phyloP scores from a whole-genome alignment of 2,113 vertebrate species.

The Clarias batrachus region DNA sequence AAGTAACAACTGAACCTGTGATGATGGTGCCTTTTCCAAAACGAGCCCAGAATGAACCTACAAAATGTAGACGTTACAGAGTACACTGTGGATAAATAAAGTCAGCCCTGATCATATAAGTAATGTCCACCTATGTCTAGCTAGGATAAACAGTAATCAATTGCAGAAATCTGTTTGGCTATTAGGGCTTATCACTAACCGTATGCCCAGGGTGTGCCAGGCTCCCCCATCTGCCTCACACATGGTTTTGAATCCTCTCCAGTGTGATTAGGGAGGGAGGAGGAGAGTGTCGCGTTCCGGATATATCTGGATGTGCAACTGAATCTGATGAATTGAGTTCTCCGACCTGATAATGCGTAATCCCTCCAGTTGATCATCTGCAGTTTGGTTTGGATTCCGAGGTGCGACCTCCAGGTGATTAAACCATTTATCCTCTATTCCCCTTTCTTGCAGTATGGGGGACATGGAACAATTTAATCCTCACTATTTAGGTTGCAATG shows the following conservation, averaged over 20 bases:
- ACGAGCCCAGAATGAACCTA: not conserved
- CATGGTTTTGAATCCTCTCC: constrained; percentile 50
- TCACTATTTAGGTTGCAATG: not conserved
- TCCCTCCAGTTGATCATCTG: constrained; percentile 54
- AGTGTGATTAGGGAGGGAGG: constrained; percentile 58
- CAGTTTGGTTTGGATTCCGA: constrained; percentile 62
- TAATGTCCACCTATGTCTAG: constrained; percentile 68
- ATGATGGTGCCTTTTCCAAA: not conserved
- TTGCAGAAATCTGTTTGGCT: constrained; percentile 48
- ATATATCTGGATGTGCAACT: constrained; percentile 24
- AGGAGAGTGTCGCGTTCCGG: constrained; percentile 27
- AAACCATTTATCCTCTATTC: constrained; percentile 57
- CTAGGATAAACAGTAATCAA: constrained; percentile 68
- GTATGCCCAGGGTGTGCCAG: constrained; percentile 62
- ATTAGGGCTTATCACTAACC: constrained; percentile 50
- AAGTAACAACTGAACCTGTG: not conserved
- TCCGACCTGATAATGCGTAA: constrained; percentile 53
- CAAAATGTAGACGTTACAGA: not conserved
- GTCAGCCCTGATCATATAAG: constrained; percentile 17
- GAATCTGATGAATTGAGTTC: constrained; percentile 2
- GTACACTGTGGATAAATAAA: not conserved
- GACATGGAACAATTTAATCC: constrained; percentile 35
- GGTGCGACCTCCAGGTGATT: constrained; percentile 63
- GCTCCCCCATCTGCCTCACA: constrained; percentile 66
- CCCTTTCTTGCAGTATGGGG: constrained; percentile 13